Percentiles rank a stretch among this genome's conserved stretches.
These are phyloP conservation scores for Cryptocheilus praepositus DNA, from an alignment of 2,888 invertebrate genomes.

Conservation along the genomic window DNA sequence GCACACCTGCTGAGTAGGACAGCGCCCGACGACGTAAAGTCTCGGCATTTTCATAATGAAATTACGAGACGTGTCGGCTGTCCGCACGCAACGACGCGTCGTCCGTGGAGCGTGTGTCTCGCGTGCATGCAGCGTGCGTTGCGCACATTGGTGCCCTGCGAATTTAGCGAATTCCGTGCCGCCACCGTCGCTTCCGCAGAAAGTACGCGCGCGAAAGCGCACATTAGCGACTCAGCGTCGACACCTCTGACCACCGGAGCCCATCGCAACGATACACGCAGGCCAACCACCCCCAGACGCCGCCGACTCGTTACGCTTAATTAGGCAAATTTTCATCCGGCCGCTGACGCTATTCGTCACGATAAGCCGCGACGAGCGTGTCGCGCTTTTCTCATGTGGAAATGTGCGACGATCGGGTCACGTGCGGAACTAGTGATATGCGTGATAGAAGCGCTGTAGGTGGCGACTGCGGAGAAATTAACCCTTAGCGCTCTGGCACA, in stretches of 20 bases:
- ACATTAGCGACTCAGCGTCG: neutral
- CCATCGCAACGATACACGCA: neutral
- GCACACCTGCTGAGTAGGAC: neutral
- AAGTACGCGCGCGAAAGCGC: neutral
- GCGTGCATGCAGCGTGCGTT: neutral
- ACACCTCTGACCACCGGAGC: neutral
- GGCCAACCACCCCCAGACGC: slow-evolving; percentile 1
- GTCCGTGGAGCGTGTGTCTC: neutral
- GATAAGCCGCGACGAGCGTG: slow-evolving; percentile 41
- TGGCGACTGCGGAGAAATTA: too few relatives aligned
- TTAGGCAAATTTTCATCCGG: slow-evolving; percentile 57
- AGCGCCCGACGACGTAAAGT: neutral
- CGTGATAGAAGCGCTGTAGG: too few relatives aligned
- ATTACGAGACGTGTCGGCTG: slow-evolving; percentile 54
- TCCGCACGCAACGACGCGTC: slow-evolving; percentile 1
- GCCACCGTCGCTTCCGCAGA: neutral
- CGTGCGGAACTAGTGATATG: too few relatives aligned
- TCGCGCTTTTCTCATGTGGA: slow-evolving; percentile 12
- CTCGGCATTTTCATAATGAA: slow-evolving; percentile 61
- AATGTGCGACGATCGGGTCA: neutral
- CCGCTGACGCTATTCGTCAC: slow-evolving; percentile 42
- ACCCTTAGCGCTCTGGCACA: too few relatives aligned
- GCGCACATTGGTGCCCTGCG: too few relatives aligned
- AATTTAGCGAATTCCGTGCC: neutral
- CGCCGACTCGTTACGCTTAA: slow-evolving; percentile 48